phyloP scores from a whole-genome alignment of 2,888 invertebrate genomes.

The Synanthedon vespiformis region DNA sequence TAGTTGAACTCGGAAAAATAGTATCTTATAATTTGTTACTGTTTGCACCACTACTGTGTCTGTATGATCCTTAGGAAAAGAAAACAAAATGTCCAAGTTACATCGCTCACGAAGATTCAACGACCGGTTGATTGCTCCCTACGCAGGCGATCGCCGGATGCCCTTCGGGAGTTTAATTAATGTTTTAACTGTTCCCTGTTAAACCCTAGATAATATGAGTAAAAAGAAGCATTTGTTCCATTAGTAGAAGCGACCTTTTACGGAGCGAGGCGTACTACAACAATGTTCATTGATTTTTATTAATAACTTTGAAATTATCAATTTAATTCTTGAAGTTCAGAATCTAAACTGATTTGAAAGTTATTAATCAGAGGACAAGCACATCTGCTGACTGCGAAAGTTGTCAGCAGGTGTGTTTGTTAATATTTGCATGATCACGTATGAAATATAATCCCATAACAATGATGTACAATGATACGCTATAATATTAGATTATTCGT shows the following conservation, averaged over 20 bases:
- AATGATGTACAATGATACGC: no score
- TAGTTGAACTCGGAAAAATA: no score
- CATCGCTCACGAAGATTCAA: slow-evolving; percentile 34
- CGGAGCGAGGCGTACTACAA: no score
- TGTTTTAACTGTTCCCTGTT: background rate
- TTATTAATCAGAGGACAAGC: background rate
- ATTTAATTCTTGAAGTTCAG: no score
- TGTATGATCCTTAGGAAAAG: slow-evolving; percentile 6
- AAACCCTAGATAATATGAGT: background rate
- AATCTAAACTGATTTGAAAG: background rate
- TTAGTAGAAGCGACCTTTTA: background rate
- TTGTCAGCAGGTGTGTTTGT: no score
- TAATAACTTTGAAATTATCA: no score
- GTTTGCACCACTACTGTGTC: slow-evolving; percentile 2
- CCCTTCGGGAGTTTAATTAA: slow-evolving; percentile 36
- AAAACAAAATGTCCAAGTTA: slow-evolving; percentile 24
- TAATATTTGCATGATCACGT: no score
- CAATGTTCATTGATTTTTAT: no score
- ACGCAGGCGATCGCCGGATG: slow-evolving; percentile 13
- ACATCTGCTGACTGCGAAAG: no score
- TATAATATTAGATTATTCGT: no score
- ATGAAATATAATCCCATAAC: no score
- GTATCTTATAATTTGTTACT: background rate
- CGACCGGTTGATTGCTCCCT: slow-evolving; percentile 50
- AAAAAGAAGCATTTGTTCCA: background rate